Base-by-base conservation (phyloP, 2,888 invertebrate genomes). In the Drosophila sordidula region DNA sequence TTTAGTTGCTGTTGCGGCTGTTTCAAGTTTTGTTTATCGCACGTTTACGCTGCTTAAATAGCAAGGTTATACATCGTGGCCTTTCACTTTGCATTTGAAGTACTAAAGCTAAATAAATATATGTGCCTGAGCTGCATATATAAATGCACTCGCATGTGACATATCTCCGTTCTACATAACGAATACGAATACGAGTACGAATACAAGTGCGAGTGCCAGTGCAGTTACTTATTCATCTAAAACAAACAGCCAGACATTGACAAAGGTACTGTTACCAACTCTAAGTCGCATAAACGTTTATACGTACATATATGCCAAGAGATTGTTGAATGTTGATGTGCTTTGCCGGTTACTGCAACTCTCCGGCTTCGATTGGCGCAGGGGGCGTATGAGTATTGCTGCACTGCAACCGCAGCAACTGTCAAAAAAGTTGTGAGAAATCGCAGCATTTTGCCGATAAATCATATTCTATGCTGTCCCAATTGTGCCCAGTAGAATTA, bases 51-150 rank as follows among this genome's bases (percentile, higher is more conserved):
- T 82, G 86, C 80, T 82, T 87, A 87, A 84, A 84, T 84, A 87
- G 86, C 83, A 84, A 84, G 86, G 87, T 88, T 88, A 86, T 80
- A 83, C 79, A 79, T 83, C 80, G 75, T 79, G 84, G 89, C 85
- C 85, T 86, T 86, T 86, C 85, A 86, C 89, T 86, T 86, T 86
- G 87, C 80, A 85, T 84, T 86, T 88, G 80, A 80, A 76, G 77
- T 63, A 74, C 71, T 78, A 69, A 54, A 73, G 69, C 75, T 75
- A 78, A 66, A 74, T 68, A 76, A 70, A 79, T 76, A 75, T 44
- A 52, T 46, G 22, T 66, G 56, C 52, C 58, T 46, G 61, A 46
- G 47, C 50, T 50, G 74, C 70, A 80, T 75, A 77, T 66, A 80
- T 70, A 78, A 72, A 76, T 74, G 62, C 64, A 56, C 39, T 64